These are phyloP conservation scores for Philopedon plagiatum DNA, from an alignment of 2,888 invertebrate species.

Conservation along the genomic window DNA sequence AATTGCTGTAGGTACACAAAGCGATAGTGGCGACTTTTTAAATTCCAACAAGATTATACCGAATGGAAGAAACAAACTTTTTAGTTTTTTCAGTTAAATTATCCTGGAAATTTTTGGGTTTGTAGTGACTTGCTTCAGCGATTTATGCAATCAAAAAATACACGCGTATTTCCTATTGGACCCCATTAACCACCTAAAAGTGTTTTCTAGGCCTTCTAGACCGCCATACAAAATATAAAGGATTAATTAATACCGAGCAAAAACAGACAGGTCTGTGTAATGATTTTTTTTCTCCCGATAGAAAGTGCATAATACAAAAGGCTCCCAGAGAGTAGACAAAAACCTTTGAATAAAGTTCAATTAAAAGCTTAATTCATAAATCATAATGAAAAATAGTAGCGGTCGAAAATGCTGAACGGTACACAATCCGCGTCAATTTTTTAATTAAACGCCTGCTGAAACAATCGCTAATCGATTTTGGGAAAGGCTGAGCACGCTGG, in stretches of 20 bases:
- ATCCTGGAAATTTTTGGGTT: no score
- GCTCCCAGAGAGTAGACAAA: slow-evolving; percentile 34
- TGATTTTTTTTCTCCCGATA: slow-evolving; percentile 16
- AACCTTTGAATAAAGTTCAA: slow-evolving; percentile 47
- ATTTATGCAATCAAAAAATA: no score
- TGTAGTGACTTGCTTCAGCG: no score
- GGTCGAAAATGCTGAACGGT: slow-evolving; percentile 31
- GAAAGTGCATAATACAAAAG: slow-evolving; percentile 31
- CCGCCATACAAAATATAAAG: slow-evolving; percentile 17
- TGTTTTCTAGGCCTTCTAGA: background rate
- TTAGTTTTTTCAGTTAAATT: no score
- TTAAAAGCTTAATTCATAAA: slow-evolving; percentile 48
- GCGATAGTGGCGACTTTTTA: no score
- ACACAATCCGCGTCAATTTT: slow-evolving; percentile 48
- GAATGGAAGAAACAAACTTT: no score
- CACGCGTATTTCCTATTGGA: no score
- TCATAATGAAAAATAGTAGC: slow-evolving; percentile 47
- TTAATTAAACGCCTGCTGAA: slow-evolving; percentile 46
- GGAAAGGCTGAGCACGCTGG: slow-evolving; percentile 36
- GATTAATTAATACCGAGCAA: slow-evolving; percentile 11
- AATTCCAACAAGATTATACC: no score
- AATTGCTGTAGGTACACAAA: no score
- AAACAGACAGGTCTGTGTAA: slow-evolving; percentile 24
- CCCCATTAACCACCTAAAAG: background rate
- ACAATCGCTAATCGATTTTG: slow-evolving; percentile 46